Percentiles rank a stretch among this genome's conserved stretches.
Evolutionary conservation across 1,140 invertebrate species (phyloP).

Genomic region (Trichomalopsis sarcophagae): DNA sequence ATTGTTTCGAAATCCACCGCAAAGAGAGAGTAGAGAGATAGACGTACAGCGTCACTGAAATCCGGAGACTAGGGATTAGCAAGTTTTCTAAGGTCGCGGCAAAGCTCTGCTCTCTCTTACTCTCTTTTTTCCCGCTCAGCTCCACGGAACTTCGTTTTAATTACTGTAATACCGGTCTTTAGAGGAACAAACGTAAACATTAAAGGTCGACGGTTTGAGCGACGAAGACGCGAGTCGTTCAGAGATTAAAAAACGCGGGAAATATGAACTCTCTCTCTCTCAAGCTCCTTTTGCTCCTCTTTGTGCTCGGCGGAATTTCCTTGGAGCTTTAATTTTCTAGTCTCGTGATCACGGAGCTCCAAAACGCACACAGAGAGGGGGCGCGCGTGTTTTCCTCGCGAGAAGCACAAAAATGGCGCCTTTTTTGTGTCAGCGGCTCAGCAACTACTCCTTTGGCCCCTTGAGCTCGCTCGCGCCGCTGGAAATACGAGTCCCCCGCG

Average conservation of each 20-base stretch:
- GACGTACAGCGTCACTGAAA: background rate
- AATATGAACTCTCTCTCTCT: background rate
- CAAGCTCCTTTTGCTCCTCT: background rate
- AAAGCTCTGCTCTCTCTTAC: background rate
- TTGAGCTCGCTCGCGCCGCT: background rate
- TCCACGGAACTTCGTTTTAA: background rate
- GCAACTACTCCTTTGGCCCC: background rate
- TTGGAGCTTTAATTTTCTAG: constrained; percentile 31
- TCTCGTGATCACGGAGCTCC: background rate
- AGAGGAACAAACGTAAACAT: background rate
- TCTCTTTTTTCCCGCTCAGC: background rate
- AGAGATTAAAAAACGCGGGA: background rate
- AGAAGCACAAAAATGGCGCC: constrained; percentile 1
- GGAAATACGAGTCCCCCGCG: background rate
- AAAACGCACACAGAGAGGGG: background rate
- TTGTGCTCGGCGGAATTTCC: background rate
- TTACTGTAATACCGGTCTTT: background rate
- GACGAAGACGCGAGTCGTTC: background rate
- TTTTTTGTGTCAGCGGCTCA: background rate
- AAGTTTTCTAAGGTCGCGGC: background rate
- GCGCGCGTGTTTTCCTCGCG: background rate
- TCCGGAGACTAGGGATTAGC: background rate
- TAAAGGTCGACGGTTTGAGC: background rate
- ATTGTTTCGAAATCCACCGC: background rate
- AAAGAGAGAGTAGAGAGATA: background rate